Evolutionary conservation across 2,797 vertebrate genomes (phyloP), one percentile per base, ranked within the genome.

Genomic region (Carduelis carduelis): DNA sequence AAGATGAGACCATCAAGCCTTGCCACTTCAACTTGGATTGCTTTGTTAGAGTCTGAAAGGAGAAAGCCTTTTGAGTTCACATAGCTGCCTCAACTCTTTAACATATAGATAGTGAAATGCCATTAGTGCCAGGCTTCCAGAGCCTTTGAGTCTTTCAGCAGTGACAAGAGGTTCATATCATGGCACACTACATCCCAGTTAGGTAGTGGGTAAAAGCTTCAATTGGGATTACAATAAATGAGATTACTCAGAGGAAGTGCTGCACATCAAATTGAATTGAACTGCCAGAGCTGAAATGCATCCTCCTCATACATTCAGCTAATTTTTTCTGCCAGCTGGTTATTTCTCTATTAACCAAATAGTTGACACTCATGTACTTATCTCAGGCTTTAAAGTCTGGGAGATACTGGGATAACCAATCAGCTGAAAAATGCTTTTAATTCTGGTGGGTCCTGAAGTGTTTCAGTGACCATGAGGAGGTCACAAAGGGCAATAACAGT

Each of bases 81-180:
- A n/a, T 80, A 93, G 93, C 93, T 96, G 79, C 96, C 93, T 96
- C 90, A 82, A 96, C 83, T 96, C 94, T 97, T 97, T 94, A 96
- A 95, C 95, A 97, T 96, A 95, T 57, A 96, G 94, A 97, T 96
- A 96, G 96, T 96, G 84, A 96, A 97, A 96, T 95, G 89, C 91
- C 85, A 84, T 97, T 96, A 96, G 89, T 95, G 89, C 94, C 86
- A 94, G 87, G 70, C 91, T 97, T 95, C 96, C 85, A 86, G 96
- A 94, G 94, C 93, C 74, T 96, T 95, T 94, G 95, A 97, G 93
- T 95, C 93, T 95, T 97, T 96, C 90, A 97, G 87, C 64, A 89
- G 89, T 30, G 65, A 95, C 95, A 91, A 94, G 95, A 96, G 93
- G 95, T 88, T 90, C 75, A 19, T 96, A 91, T 90, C 95, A 89